Evolutionary conservation across 2,888 invertebrate species (phyloP).

Genomic region (Lasius fuliginosus): DNA sequence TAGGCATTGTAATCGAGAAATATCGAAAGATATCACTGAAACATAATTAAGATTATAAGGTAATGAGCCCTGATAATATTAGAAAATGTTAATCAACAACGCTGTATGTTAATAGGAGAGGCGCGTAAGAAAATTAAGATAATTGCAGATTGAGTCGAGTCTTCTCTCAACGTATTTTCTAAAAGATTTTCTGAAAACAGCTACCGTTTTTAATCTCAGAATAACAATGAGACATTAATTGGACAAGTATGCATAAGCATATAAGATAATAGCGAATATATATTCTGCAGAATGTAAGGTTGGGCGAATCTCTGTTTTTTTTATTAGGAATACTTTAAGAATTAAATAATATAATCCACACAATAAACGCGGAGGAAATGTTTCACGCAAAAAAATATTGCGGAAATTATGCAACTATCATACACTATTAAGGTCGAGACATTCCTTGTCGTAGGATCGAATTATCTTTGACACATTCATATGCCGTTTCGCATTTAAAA

Average conservation of each 20-base stretch:
- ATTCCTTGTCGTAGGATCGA: no score
- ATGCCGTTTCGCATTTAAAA: not conserved
- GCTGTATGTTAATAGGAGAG: slow-evolving; percentile 20
- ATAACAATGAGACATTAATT: not conserved
- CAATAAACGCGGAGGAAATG: not conserved
- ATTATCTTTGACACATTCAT: no score
- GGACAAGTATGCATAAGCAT: not conserved
- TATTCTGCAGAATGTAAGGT: not conserved
- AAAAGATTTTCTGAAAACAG: not conserved
- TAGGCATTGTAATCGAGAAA: not conserved
- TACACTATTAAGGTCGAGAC: no score
- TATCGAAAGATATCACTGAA: not conserved
- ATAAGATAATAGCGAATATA: not conserved
- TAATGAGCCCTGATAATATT: not conserved
- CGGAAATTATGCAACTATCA: not conserved
- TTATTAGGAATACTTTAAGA: not conserved
- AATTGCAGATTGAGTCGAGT: slow-evolving; percentile 54
- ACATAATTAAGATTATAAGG: not conserved
- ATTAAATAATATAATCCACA: not conserved
- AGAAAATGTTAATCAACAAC: slow-evolving; percentile 4
- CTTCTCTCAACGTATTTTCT: slow-evolving; percentile 2
- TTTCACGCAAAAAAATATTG: not conserved
- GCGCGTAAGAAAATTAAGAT: slow-evolving; percentile 19
- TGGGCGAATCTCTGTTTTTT: not conserved
- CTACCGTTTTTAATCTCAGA: not conserved